These are phyloP conservation scores for Ibycter americanus DNA, from an alignment of 2,797 vertebrate species.

Conservation along the genomic window DNA sequence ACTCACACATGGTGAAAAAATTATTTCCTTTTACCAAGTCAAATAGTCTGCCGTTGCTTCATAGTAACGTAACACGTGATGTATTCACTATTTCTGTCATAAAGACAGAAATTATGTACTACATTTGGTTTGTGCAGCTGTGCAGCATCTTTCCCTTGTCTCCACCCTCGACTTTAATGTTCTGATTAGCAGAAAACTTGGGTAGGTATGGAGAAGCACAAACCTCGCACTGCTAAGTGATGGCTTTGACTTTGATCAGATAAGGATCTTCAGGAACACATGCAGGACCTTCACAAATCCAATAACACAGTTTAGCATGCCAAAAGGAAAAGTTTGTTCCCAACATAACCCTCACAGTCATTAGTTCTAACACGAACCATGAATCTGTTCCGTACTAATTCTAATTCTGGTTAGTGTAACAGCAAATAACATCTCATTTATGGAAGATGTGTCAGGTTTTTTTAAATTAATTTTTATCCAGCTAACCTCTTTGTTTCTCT, in stretches of 20 bases:
- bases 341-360: neutral
- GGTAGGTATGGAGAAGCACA: neutral
- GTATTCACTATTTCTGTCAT: neutral
- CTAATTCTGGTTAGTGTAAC: neutral
- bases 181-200: neutral
- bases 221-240: neutral
- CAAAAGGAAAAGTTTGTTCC: constrained; percentile 14
- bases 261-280: constrained; percentile 5
- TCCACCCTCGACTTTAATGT: neutral
- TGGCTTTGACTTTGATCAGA: neutral
- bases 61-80: neutral
- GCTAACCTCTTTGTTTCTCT: neutral
- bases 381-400: neutral
- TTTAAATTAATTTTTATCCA: neutral
- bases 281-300: neutral
- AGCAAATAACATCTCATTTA: neutral
- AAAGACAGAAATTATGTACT: neutral
- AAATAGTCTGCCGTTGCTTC: neutral
- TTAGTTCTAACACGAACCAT: neutral
- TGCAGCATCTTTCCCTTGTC: neutral
- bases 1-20: neutral
- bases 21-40: neutral
- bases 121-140: neutral
- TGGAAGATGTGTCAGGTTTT: neutral
- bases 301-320: neutral